Conservation (phyloP, 1,140 invertebrate genomes). For the Drosophila burlai region DNA sequence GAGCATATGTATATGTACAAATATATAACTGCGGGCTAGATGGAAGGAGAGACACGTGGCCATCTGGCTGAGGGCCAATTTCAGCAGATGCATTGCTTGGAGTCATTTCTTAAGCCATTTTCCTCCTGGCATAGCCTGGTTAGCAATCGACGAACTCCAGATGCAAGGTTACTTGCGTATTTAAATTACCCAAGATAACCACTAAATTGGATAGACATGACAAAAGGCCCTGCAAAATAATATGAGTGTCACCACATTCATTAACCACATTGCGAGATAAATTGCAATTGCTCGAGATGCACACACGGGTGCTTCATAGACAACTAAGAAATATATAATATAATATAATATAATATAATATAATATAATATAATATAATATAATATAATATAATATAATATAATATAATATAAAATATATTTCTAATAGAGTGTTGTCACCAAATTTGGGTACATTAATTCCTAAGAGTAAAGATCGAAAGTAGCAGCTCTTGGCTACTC, state of each 20-base stretch:
- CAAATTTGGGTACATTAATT: neutral
- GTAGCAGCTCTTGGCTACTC: neutral
- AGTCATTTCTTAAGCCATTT: neutral
- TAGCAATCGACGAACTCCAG: neutral
- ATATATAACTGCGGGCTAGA: neutral
- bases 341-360: no score
- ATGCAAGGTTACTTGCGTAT: constrained; percentile 7
- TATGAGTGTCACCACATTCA: neutral
- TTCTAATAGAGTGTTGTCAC: neutral
- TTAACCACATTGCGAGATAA: constrained; percentile 16
- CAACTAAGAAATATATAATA: neutral
- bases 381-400: no score
- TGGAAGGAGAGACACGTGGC: constrained; percentile 40
- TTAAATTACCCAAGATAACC: constrained; percentile 19
- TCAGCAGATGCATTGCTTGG: constrained; percentile 1
- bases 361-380: no score
- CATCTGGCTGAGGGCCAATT: constrained; percentile 40
- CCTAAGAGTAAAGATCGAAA: neutral
- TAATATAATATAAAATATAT: neutral
- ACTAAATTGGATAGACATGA: constrained; percentile 16
- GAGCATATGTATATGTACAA: neutral
- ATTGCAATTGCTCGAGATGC: neutral
- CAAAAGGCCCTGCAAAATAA: constrained; percentile 3
- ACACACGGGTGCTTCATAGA: neutral
- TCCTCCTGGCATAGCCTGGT: neutral